Evolutionary conservation across 2,888 invertebrate species (phyloP).

Genomic region (Thymelicus lineola): DNA sequence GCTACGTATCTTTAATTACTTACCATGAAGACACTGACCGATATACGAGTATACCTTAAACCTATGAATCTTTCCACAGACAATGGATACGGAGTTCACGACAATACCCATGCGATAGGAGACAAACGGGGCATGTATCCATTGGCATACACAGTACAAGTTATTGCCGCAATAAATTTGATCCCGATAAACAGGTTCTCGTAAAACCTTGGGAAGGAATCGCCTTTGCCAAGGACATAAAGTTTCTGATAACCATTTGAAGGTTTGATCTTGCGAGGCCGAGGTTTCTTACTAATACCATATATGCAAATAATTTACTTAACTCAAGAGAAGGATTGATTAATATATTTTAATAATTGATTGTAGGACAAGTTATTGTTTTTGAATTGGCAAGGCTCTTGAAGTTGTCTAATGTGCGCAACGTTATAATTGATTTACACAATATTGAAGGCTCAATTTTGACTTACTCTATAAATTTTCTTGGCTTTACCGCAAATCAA

Average conservation of each 20-base stretch:
- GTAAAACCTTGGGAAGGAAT: conserved; percentile 56
- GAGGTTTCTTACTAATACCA: conserved; percentile 12
- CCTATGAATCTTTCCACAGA: conserved; percentile 31
- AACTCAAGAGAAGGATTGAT: not conserved
- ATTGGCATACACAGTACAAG: conserved; percentile 46
- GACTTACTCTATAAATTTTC: no score
- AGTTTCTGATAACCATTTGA: conserved; percentile 33
- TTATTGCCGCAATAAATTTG: conserved; percentile 68
- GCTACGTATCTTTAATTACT: no score
- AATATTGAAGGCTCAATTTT: no score
- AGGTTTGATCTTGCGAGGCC: conserved; percentile 22
- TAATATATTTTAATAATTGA: no score
- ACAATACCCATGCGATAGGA: conserved; percentile 34
- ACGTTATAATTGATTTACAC: no score
- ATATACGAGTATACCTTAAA: conserved; percentile 23
- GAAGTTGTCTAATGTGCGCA: no score
- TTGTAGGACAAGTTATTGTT: no score
- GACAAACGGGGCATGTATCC: conserved; percentile 38
- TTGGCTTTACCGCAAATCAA: no score
- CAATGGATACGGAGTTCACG: conserved; percentile 27
- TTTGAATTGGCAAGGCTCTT: no score
- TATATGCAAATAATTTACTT: not conserved
- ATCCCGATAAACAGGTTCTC: conserved; percentile 61
- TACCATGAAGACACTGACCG: not conserved
- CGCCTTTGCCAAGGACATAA: conserved; percentile 30